phyloP scores from a whole-genome alignment of 1,140 invertebrate species.

The Nymphalis io region DNA sequence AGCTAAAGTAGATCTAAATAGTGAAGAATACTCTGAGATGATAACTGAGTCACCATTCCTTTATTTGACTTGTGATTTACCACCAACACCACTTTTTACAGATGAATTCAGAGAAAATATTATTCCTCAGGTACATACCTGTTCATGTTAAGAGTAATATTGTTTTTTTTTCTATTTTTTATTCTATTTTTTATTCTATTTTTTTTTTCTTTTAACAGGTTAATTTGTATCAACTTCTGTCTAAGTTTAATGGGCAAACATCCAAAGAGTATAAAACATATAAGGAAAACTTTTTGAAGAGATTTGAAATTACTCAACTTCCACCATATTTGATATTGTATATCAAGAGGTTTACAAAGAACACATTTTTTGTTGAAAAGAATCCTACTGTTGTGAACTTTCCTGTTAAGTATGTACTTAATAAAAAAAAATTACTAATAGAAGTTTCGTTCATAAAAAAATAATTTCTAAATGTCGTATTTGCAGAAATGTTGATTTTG shows the following conservation, averaged over 20 bases:
- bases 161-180: background rate
- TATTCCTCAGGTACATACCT: slow-evolving; percentile 94
- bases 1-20: slow-evolving; percentile 89
- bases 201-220: slow-evolving; percentile 83
- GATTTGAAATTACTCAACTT: slow-evolving; percentile 96
- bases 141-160: background rate
- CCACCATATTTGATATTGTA: slow-evolving; percentile 99
- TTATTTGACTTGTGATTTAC: slow-evolving; percentile 97
- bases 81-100: slow-evolving; percentile 97
- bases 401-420: slow-evolving; percentile 93
- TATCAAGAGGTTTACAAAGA: slow-evolving; percentile 99
- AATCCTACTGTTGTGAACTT: slow-evolving; percentile 99
- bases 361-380: slow-evolving; percentile 99
- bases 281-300: slow-evolving; percentile 98
- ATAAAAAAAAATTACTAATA: background rate
- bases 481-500: slow-evolving; percentile 96
- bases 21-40: slow-evolving; percentile 94
- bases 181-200: slow-evolving; percentile 5
- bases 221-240: slow-evolving; percentile 94
- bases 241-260: slow-evolving; percentile 97
- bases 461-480: slow-evolving; percentile 18
- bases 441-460: slow-evolving; percentile 11
- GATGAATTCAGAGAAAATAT: slow-evolving; percentile 99
- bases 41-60: slow-evolving; percentile 95
- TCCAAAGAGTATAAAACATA: slow-evolving; percentile 99